These are phyloP conservation scores for Cyprinodon variegatus DNA, from an alignment of 2,113 vertebrate genomes.

Conservation along the genomic window DNA sequence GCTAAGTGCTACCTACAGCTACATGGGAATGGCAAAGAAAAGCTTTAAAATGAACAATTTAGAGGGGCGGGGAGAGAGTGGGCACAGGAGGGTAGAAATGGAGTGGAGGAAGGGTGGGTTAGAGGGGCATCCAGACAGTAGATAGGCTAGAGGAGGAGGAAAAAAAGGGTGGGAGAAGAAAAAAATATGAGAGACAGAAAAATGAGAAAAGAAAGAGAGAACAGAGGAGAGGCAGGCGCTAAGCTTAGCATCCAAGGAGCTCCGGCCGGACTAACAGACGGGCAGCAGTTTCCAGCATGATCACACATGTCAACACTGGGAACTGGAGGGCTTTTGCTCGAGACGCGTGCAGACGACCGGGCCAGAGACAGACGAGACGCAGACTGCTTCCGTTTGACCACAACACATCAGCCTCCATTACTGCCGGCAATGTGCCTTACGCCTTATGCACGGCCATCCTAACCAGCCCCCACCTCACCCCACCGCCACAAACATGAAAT, in stretches of 20 bases:
- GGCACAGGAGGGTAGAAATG: slow-evolving; percentile 27
- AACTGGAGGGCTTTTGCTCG: slow-evolving; percentile 15
- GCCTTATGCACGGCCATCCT: slow-evolving; percentile 58
- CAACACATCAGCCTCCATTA: slow-evolving; percentile 78
- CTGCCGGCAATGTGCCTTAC: slow-evolving; percentile 65
- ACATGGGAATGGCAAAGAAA: slow-evolving; percentile 61
- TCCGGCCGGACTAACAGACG: slow-evolving; percentile 67
- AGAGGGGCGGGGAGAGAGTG: slow-evolving; percentile 39
- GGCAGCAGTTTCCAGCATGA: slow-evolving; percentile 72
- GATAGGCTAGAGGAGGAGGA: slow-evolving; percentile 12
- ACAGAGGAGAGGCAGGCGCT: slow-evolving; percentile 50
- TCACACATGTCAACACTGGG: slow-evolving; percentile 73
- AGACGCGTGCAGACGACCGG: slow-evolving; percentile 25
- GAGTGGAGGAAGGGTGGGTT: neutral
- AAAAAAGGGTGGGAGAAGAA: neutral
- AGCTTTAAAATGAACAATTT: slow-evolving; percentile 69
- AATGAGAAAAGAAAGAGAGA: slow-evolving; percentile 17
- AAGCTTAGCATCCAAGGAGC: slow-evolving; percentile 71
- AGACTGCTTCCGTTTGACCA: slow-evolving; percentile 72
- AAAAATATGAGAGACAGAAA: slow-evolving; percentile 2
- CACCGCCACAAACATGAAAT: slow-evolving; percentile 59
- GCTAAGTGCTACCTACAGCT: slow-evolving; percentile 56
- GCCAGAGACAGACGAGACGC: slow-evolving; percentile 60
- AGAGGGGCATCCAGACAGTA: slow-evolving; percentile 40
- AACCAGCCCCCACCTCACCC: slow-evolving; percentile 57